Conservation (phyloP, 2,113 vertebrate genomes). For the Eulemur rufifrons region DNA sequence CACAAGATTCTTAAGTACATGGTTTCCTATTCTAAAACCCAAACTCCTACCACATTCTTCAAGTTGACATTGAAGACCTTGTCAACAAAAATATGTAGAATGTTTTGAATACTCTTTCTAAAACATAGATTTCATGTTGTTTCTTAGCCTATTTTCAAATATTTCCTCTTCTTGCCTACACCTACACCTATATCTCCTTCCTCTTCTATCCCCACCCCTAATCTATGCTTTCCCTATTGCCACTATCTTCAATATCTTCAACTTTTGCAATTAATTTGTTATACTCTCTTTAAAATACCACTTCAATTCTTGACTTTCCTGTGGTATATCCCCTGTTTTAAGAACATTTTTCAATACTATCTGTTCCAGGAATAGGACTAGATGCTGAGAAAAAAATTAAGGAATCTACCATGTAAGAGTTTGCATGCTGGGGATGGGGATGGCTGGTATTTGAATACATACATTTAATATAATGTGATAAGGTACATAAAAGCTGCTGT, state of each 20-base stretch:
- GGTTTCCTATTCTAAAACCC: background rate
- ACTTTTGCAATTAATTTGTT: background rate
- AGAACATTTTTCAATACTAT: background rate
- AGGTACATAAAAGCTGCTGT: background rate
- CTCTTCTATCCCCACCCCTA: background rate
- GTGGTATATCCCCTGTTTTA: background rate
- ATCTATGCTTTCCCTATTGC: background rate
- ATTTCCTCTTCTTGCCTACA: too few relatives aligned
- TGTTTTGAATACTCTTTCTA: background rate
- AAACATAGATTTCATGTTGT: background rate
- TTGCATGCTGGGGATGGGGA: background rate
- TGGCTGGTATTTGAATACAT: background rate
- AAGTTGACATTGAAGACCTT: background rate
- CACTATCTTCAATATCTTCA: background rate
- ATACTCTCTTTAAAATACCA: background rate
- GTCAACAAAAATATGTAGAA: background rate
- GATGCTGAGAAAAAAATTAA: slow-evolving; percentile 33
- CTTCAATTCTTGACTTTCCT: background rate
- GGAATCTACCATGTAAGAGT: background rate
- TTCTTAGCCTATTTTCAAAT: background rate
- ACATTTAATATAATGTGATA: background rate
- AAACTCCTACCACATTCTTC: background rate
- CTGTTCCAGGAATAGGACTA: background rate
- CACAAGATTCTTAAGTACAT: background rate
- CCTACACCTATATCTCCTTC: background rate